Percentiles rank a stretch among this genome's conserved stretches.
phyloP scores from a whole-genome alignment of 2,113 vertebrate species.

The Rhabdornis inornatus region DNA sequence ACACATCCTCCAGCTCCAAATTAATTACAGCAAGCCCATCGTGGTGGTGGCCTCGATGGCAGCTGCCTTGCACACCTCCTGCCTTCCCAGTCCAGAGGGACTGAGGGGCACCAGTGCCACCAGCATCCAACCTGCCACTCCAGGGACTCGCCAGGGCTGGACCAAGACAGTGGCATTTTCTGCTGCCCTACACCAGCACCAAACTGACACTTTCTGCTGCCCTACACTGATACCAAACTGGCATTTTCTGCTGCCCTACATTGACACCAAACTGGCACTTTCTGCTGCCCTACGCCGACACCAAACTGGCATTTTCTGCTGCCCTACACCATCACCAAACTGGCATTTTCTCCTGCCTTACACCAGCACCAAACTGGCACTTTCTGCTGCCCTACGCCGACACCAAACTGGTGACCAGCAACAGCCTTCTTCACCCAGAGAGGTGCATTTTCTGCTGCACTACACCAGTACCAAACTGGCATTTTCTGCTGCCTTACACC shows the following conservation, averaged over 20 bases:
- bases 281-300: neutral
- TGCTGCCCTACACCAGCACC: neutral
- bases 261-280: neutral
- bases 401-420: neutral
- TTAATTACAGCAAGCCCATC: neutral
- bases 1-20: neutral
- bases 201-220: neutral
- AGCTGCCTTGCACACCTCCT: rapidly evolving
- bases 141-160: neutral
- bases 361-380: neutral
- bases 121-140: neutral
- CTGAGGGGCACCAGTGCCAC: neutral
- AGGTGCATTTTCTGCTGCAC: neutral
- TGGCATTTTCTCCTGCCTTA: too few relatives aligned
- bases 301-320: neutral
- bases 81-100: neutral
- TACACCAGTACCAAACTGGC: neutral
- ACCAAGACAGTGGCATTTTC: neutral
- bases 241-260: neutral
- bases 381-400: rapidly evolving
- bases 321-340: neutral
- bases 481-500: neutral
- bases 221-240: neutral
- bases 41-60: rapidly evolving
- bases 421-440: too few relatives aligned